Evolutionary conservation across 1,140 invertebrate species (phyloP).

Genomic region (Trachelipus rathkii): DNA sequence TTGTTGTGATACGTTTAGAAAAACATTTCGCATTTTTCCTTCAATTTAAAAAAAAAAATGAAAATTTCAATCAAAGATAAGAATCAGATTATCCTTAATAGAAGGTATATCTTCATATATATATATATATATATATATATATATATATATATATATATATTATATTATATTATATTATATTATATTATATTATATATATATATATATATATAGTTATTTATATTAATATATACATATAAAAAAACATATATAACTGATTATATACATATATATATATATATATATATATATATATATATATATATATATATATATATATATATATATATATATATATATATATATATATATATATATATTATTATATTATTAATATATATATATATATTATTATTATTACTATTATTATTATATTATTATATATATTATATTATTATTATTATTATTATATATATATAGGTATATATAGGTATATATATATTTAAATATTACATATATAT

Average conservation of each 20-base stretch:
- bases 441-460: no score
- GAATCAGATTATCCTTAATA: no score
- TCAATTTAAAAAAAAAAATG: not conserved
- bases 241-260: no score
- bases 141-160: not conserved
- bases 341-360: conserved; percentile 4
- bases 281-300: conserved; percentile 13
- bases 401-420: no score
- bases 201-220: not conserved
- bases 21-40: not conserved
- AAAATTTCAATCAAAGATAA: no score
- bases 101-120: not conserved
- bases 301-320: conserved; percentile 15
- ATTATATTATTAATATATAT: conserved; percentile 6
- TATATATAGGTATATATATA: not conserved
- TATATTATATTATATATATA: not conserved
- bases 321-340: conserved; percentile 15
- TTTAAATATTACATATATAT: not conserved
- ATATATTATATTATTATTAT: no score
- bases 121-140: conserved; percentile 1
- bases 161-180: not conserved
- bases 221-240: not conserved
- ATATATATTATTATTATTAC: no score
- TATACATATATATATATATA: conserved; percentile 12
- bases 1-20: not conserved